Percentiles rank a stretch among this genome's conserved stretches.
These are phyloP conservation scores for Myotis findleyi DNA, from an alignment of 2,797 vertebrate species.

Conservation along the genomic window DNA sequence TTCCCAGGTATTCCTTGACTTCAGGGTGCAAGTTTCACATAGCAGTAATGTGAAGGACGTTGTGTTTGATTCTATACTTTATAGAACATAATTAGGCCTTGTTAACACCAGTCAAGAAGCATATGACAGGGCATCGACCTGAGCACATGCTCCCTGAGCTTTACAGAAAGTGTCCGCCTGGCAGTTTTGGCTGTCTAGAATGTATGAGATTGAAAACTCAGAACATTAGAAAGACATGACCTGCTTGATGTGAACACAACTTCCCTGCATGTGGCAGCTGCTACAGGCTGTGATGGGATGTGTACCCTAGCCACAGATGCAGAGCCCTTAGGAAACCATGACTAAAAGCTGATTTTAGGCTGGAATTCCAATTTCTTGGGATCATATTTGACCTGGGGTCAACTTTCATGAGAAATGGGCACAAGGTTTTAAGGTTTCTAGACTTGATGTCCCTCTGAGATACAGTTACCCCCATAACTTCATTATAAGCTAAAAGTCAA, in stretches of 20 bases:
- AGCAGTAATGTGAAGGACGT: not conserved
- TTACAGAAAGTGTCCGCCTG: not conserved
- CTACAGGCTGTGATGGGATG: not conserved
- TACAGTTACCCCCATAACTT: not conserved
- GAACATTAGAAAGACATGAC: not conserved
- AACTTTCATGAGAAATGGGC: conserved; percentile 36
- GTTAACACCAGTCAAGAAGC: not conserved
- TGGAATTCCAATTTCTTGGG: not conserved
- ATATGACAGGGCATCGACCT: not conserved
- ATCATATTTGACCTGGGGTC: not conserved
- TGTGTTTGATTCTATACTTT: conserved; percentile 36
- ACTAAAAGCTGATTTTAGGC: not conserved
- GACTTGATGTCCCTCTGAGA: not conserved
- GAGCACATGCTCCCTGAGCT: not conserved
- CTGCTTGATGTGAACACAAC: not conserved
- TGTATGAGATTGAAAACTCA: conserved; percentile 2
- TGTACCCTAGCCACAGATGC: not conserved
- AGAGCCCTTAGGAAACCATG: not conserved
- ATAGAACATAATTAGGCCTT: not conserved
- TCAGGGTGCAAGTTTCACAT: not conserved
- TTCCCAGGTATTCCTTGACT: not conserved
- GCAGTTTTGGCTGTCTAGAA: not conserved
- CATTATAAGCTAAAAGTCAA: not conserved
- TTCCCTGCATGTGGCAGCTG: not conserved
- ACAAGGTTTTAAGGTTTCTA: not conserved